These are phyloP conservation scores for Muraenolepis orangiensis DNA, from an alignment of 2,797 vertebrate genomes.

Conservation along the genomic window DNA sequence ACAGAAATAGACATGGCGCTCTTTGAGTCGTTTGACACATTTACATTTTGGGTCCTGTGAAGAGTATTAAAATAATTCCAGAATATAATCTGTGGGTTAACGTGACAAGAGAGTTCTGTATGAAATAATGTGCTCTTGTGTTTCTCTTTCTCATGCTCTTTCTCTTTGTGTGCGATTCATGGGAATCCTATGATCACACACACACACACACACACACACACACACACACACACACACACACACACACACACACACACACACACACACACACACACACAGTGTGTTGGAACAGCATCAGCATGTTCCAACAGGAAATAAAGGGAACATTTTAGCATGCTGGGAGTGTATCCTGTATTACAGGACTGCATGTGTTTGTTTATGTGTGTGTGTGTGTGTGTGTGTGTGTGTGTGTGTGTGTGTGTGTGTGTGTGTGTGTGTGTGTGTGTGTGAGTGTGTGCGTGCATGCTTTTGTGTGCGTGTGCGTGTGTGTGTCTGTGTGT, in stretches of 20 bases:
- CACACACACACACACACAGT: slow-evolving; percentile 47
- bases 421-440: slow-evolving; percentile 3
- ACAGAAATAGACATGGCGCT: neutral
- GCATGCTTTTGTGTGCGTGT: neutral
- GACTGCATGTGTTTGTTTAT: slow-evolving; percentile 3
- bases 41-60: neutral
- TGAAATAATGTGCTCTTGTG: neutral
- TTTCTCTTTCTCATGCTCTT: no score
- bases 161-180: neutral
- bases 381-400: slow-evolving; percentile 1
- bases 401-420: neutral
- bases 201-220: neutral
- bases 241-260: neutral
- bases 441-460: slow-evolving; percentile 4
- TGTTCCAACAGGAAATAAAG: slow-evolving; percentile 16
- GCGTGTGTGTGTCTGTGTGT: neutral
- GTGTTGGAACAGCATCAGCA: neutral
- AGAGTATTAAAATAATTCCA: neutral
- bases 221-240: slow-evolving; percentile 1
- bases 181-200: neutral
- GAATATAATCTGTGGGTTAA: neutral
- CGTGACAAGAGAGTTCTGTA: neutral
- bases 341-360: slow-evolving; percentile 34
- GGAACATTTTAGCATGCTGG: slow-evolving; percentile 34
- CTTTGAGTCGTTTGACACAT: neutral